Evolutionary conservation across 2,113 vertebrate species (phyloP).

Genomic region (Excalfactoria chinensis): DNA sequence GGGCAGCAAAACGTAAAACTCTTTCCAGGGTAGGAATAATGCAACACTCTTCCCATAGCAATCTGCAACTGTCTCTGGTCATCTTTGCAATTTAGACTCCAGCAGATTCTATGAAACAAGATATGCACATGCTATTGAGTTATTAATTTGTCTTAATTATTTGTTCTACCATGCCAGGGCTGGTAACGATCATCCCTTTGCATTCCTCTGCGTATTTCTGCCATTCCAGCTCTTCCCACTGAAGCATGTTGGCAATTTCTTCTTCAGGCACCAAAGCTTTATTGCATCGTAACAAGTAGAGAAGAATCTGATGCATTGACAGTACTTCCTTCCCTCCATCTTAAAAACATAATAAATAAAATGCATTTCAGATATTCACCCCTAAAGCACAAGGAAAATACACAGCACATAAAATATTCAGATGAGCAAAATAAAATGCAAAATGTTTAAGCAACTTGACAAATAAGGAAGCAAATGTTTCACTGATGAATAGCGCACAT

Average conservation of each 20-base stretch:
- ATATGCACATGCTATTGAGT: fast-evolving
- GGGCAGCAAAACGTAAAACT: neutral
- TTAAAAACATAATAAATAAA: slow-evolving; percentile 64
- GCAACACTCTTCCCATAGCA: neutral
- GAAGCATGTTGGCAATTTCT: slow-evolving; percentile 97
- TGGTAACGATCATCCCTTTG: slow-evolving; percentile 99
- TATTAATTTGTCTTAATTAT: neutral
- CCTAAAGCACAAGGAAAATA: neutral
- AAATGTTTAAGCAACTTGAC: slow-evolving; percentile 3
- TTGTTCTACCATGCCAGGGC: slow-evolving; percentile 91
- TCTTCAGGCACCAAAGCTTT: slow-evolving; percentile 94
- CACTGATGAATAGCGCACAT: slow-evolving; percentile 37
- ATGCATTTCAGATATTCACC: neutral
- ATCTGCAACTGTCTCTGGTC: neutral
- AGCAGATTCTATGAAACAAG: neutral
- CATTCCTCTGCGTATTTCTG: slow-evolving; percentile 99
- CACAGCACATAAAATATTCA: neutral
- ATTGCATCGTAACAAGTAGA: slow-evolving; percentile 91
- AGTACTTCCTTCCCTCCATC: slow-evolving; percentile 98
- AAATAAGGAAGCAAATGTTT: slow-evolving; percentile 37
- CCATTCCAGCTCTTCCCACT: slow-evolving; percentile 98
- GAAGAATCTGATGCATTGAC: slow-evolving; percentile 98
- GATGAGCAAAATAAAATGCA: slow-evolving; percentile 35
- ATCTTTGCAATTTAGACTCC: neutral
- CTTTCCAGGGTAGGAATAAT: neutral